phyloP scores from a whole-genome alignment of 2,888 invertebrate genomes.

The Heliconius aoede region DNA sequence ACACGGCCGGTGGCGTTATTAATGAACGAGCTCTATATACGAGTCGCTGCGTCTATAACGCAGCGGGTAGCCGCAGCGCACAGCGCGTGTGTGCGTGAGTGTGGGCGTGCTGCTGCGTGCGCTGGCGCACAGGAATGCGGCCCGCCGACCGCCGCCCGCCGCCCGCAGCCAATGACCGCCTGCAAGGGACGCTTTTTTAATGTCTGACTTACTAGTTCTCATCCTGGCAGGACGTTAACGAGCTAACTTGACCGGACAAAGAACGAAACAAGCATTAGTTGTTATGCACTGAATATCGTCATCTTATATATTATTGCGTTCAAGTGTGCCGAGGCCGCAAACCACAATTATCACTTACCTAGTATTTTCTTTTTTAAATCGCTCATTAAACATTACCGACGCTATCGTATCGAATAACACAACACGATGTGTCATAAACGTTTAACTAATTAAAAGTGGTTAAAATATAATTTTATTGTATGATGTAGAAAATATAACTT shows the following conservation, averaged over 20 bases:
- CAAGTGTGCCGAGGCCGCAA: constrained; percentile 20
- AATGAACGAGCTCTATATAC: constrained; percentile 69
- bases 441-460: neutral
- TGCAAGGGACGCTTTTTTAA: constrained; percentile 78
- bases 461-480: neutral
- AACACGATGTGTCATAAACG: neutral
- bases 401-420: constrained; percentile 17
- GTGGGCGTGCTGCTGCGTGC: constrained; percentile 73
- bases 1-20: constrained; percentile 74
- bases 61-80: too few species aligned
- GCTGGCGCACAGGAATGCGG: constrained; percentile 81
- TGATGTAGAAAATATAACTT: neutral
- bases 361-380: constrained; percentile 6
- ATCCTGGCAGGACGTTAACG: constrained; percentile 72
- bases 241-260: constrained; percentile 62
- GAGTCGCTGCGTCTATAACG: neutral
- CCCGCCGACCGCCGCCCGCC: constrained; percentile 78
- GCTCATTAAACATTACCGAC: constrained; percentile 15
- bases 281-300: constrained; percentile 8
- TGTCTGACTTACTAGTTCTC: constrained; percentile 69
- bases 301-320: constrained; percentile 4
- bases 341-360: constrained; percentile 14
- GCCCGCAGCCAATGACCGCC: constrained; percentile 82
- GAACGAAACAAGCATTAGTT: constrained; percentile 46
- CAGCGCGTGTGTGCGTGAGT: constrained; percentile 56